These are phyloP conservation scores for Sipunculus nudus DNA, from an alignment of 2,888 invertebrate genomes.

Conservation along the genomic window DNA sequence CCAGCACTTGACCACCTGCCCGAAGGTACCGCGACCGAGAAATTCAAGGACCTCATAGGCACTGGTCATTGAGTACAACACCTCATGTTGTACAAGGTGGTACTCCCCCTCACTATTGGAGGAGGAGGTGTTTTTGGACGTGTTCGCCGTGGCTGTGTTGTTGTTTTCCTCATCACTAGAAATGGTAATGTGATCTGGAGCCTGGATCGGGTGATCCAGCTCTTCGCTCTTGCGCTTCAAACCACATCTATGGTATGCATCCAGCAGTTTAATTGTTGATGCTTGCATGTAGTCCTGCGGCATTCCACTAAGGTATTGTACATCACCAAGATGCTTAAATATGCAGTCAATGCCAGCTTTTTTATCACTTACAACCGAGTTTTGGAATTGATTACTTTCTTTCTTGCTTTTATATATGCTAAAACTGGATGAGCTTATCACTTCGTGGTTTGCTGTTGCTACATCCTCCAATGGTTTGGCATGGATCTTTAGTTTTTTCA, in stretches of 20 bases:
- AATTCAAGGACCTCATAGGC: slow-evolving; percentile 98
- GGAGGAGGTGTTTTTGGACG: slow-evolving; percentile 28
- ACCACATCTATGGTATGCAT: slow-evolving; percentile 72
- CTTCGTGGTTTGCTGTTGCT: too few species aligned
- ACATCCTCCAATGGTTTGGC: too few species aligned
- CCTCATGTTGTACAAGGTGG: slow-evolving; percentile 97
- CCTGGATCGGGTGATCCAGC: slow-evolving; percentile 61
- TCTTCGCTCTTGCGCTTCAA: slow-evolving; percentile 64
- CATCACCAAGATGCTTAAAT: too few species aligned
- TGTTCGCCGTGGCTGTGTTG: slow-evolving; percentile 23
- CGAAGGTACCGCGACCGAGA: slow-evolving; percentile 98
- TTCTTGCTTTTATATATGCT: too few species aligned
- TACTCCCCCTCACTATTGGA: slow-evolving; percentile 86
- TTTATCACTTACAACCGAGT: too few species aligned
- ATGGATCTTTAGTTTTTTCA: too few species aligned
- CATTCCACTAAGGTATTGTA: too few species aligned
- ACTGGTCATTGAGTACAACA: slow-evolving; percentile 90
- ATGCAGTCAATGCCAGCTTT: too few species aligned
- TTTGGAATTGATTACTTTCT: too few species aligned
- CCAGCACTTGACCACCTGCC: slow-evolving; percentile 99
- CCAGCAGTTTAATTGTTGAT: slow-evolving; percentile 76
- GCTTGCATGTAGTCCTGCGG: slow-evolving; percentile 74
- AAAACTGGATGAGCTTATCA: too few species aligned
- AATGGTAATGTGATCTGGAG: slow-evolving; percentile 51
- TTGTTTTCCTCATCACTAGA: slow-evolving; percentile 63